Evolutionary conservation across 2,888 invertebrate genomes (phyloP).

Genomic region (Chrysomela aeneicollis): DNA sequence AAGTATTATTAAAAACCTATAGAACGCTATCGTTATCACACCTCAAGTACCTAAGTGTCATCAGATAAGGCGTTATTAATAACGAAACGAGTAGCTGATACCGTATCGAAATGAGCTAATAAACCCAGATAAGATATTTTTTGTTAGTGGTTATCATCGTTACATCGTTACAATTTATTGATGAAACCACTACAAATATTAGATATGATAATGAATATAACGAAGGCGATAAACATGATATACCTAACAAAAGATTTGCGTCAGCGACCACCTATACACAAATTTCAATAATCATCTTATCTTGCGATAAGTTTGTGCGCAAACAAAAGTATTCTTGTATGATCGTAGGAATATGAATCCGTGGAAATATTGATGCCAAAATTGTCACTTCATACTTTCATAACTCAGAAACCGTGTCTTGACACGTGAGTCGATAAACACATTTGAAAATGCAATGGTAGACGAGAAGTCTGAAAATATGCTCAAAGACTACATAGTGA

Average conservation of each 20-base stretch:
- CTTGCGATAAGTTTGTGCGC: slow-evolving; percentile 18
- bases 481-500: too few species aligned
- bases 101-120: neutral
- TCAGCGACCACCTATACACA: slow-evolving; percentile 27
- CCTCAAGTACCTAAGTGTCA: slow-evolving; percentile 2
- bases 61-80: neutral
- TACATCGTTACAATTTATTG: slow-evolving; percentile 25
- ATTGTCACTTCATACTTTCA: too few species aligned
- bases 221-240: slow-evolving; percentile 24
- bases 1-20: too few species aligned
- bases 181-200: slow-evolving; percentile 35
- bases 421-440: too few species aligned
- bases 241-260: slow-evolving; percentile 35
- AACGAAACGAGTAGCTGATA: neutral
- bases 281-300: slow-evolving; percentile 33
- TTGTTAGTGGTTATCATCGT: slow-evolving; percentile 23
- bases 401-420: too few species aligned
- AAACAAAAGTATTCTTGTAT: slow-evolving; percentile 4
- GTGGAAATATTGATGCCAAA: too few species aligned
- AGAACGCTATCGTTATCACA: neutral
- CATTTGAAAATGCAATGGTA: too few species aligned
- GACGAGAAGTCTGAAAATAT: too few species aligned
- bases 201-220: slow-evolving; percentile 33
- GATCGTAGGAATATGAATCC: neutral
- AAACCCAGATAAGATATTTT: slow-evolving; percentile 4